phyloP scores from a whole-genome alignment of 2,113 vertebrate genomes.

The Cercopithecus mona region DNA sequence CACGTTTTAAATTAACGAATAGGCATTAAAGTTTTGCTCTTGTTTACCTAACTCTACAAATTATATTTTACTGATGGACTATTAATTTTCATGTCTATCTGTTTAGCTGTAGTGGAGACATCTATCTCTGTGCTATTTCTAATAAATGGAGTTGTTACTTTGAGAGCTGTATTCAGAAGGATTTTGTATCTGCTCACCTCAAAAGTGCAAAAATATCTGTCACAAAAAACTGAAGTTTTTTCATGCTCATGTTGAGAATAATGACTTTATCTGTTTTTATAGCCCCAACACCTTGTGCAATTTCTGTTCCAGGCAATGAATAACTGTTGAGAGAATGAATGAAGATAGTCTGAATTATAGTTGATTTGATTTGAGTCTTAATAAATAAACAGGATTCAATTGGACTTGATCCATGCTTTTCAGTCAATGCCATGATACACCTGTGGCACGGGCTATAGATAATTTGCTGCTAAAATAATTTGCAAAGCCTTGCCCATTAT shows the following conservation, averaged over 20 bases:
- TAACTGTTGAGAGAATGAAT: neutral
- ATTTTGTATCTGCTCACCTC: neutral
- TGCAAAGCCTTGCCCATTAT: neutral
- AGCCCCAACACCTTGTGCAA: neutral
- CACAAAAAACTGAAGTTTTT: neutral
- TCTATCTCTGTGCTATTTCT: neutral
- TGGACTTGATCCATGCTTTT: neutral
- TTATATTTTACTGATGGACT: neutral
- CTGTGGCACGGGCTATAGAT: neutral
- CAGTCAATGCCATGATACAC: neutral
- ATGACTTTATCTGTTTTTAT: neutral
- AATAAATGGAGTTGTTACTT: neutral
- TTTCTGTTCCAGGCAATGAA: neutral
- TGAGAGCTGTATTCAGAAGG: neutral
- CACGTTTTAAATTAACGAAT: neutral
- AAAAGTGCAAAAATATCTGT: neutral
- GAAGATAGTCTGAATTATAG: neutral
- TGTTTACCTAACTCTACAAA: neutral
- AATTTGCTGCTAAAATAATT: slow-evolving; percentile 22
- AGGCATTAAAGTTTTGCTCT: neutral
- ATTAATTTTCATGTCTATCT: neutral
- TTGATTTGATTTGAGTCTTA: neutral
- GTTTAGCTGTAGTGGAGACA: neutral
- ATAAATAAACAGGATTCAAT: neutral
- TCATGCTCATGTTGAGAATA: neutral